These are phyloP conservation scores for Prinia subflava DNA, from an alignment of 2,113 vertebrate species.

Conservation along the genomic window DNA sequence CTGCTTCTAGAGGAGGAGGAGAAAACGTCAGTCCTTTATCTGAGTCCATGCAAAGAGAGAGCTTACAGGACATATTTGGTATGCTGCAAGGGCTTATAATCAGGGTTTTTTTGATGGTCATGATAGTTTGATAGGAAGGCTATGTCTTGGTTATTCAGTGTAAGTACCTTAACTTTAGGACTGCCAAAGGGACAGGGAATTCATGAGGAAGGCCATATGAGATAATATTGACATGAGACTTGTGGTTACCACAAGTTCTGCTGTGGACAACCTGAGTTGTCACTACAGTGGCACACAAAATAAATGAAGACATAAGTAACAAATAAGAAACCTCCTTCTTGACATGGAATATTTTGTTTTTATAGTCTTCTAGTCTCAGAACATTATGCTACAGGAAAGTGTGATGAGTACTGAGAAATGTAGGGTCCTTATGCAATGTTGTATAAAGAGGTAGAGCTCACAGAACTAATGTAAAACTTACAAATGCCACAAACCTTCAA, in stretches of 20 bases:
- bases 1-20: neutral
- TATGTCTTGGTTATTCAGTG: neutral
- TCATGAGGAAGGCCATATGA: rapidly evolving
- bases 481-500: neutral
- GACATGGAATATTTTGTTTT: neutral
- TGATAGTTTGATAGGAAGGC: neutral
- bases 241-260: neutral
- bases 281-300: neutral
- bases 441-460: neutral
- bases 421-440: neutral
- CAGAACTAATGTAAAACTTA: neutral
- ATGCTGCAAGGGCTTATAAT: neutral
- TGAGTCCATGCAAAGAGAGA: neutral
- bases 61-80: neutral
- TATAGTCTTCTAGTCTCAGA: neutral
- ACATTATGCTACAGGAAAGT: neutral
- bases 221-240: neutral
- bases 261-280: neutral
- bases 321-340: neutral
- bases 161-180: neutral
- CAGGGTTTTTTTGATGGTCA: neutral
- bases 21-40: neutral
- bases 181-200: neutral
- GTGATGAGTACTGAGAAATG: neutral
- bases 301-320: neutral